phyloP scores from a whole-genome alignment of 2,797 vertebrate species.

The Eulemur coronatus region DNA sequence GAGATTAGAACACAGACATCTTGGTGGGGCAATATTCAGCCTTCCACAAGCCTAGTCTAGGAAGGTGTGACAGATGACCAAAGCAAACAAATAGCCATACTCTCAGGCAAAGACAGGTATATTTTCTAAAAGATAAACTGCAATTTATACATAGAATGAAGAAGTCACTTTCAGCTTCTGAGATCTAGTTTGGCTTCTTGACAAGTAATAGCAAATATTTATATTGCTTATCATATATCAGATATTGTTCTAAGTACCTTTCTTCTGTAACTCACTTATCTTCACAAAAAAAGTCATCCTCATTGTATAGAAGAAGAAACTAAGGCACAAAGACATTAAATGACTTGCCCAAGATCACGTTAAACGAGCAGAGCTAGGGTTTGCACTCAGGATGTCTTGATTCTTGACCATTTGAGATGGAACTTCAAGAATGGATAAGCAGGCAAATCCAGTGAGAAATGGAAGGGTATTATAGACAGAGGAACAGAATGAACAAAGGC shows the following conservation, averaged over 20 bases:
- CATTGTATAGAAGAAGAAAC: background rate
- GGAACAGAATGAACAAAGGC: background rate
- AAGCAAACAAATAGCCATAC: background rate
- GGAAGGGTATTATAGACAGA: background rate
- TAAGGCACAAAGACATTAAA: background rate
- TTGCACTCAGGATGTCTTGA: background rate
- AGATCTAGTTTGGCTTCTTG: conserved; percentile 9
- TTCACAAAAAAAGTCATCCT: background rate
- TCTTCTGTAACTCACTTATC: background rate
- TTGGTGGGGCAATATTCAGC: background rate
- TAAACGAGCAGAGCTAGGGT: background rate
- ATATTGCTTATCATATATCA: background rate
- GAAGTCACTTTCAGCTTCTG: background rate
- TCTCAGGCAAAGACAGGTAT: background rate
- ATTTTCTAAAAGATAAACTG: conserved; percentile 1
- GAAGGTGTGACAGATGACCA: background rate
- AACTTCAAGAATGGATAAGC: background rate
- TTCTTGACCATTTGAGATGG: background rate
- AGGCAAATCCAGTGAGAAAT: background rate
- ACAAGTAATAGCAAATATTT: conserved; percentile 3
- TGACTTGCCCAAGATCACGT: background rate
- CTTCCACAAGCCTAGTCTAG: background rate
- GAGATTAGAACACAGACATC: background rate
- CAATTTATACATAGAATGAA: background rate
- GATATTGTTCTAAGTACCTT: background rate